Evolutionary conservation across 2,797 vertebrate genomes (phyloP), one percentile per base, ranked within the genome.

Genomic region (Myiothlypis chrysogaster): DNA sequence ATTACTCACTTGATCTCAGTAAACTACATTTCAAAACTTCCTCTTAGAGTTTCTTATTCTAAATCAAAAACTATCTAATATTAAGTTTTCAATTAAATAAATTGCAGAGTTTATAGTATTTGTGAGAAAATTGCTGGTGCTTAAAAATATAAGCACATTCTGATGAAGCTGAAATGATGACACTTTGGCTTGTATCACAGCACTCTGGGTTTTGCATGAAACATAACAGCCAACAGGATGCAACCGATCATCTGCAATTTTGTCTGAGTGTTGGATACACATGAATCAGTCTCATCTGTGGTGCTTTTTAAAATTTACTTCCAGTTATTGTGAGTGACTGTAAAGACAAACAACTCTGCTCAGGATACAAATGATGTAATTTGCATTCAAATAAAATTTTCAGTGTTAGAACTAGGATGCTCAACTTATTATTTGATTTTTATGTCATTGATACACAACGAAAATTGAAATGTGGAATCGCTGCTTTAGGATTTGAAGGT

Each of bases 221-320:
- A 83, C 35, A 53, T 6, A 69, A 64, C 57, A 89, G 52, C 86
- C 64, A 46, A 32, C 68, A 82, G 83, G 52, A 86, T 82, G 35
- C 57, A 90, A 80, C 57, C 60, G 60, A 92, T 94, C 89, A 93
- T 80, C 93, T 87, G 84, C 75, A 93, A 87, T 95, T 96, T 95
- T 87, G 81, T 89, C 46, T 85, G 79, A 88, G 65, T 59, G 91
- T 92, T 84, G 55, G 87, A 84, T 81, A 89, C 47, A 66, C 64
- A 70, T 89, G 75, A 90, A 95, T 86, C 87, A 55, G 8, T 49
- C 37, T 89, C 64, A 59, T 76, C 87, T 96, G 87, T 71, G 73
- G 35, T 44, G 27, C 39, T 60, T 88, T 94, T 87, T 27, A 66
- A 94, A 53, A 82, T 52, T 80, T 75, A 37, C 89, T 92, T 91